Conservation (phyloP, 1,140 invertebrate species). For the Grapholita molesta region DNA sequence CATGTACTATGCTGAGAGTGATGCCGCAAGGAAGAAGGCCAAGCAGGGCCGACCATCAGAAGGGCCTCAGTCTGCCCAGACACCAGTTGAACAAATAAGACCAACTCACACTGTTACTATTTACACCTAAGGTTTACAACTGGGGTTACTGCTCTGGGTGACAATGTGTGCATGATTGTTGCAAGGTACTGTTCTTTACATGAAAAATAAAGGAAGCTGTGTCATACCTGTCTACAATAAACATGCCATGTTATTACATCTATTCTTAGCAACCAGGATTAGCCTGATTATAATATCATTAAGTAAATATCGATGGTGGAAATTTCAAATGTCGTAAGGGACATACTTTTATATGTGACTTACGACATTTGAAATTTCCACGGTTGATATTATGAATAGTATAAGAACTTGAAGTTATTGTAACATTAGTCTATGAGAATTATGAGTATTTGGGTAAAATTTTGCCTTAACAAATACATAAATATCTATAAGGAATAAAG, state of each 20-base stretch:
- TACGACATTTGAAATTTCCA: no score
- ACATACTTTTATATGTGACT: no score
- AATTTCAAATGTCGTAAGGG: no score
- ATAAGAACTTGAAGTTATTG: background rate
- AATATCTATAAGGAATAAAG: background rate
- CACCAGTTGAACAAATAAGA: slow-evolving; percentile 51
- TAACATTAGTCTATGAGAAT: background rate
- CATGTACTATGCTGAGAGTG: slow-evolving; percentile 75
- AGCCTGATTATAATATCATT: background rate
- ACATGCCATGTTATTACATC: background rate
- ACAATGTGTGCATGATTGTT: background rate
- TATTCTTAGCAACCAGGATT: background rate
- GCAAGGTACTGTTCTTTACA: no score
- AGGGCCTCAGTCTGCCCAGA: slow-evolving; percentile 45
- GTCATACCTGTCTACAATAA: background rate
- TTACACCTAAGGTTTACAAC: slow-evolving; percentile 41
- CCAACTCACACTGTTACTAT: slow-evolving; percentile 63
- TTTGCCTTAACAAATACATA: background rate
- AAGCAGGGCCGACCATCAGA: slow-evolving; percentile 58
- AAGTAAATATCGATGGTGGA: no score
- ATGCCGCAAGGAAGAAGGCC: slow-evolving; percentile 69
- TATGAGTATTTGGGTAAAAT: background rate
- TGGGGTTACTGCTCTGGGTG: background rate
- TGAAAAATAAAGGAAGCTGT: background rate
- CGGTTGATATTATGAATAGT: background rate